Evolutionary conservation across 2,888 invertebrate genomes (phyloP).

Genomic region (Watsonalla cultraria): DNA sequence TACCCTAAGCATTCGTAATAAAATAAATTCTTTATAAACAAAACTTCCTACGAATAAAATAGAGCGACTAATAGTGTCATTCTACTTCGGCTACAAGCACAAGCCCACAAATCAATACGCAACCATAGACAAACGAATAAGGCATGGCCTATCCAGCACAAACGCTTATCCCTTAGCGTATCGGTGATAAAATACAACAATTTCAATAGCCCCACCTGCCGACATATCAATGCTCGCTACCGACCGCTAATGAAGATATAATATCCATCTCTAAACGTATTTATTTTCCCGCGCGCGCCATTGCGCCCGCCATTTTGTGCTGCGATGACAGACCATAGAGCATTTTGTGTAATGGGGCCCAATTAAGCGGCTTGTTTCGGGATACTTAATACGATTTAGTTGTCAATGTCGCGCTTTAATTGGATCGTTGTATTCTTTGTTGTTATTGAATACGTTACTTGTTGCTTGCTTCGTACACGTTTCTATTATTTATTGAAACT

Average conservation of each 20-base stretch:
- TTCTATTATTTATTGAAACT: not conserved
- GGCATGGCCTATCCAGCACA: conserved; percentile 34
- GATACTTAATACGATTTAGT: conserved; percentile 27
- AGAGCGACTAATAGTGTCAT: not conserved
- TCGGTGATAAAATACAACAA: conserved; percentile 72
- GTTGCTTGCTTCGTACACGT: conserved; percentile 6
- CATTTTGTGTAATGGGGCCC: conserved; percentile 66
- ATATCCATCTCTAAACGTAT: conserved; percentile 71
- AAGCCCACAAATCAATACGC: conserved; percentile 5
- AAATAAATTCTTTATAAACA: not conserved
- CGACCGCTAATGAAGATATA: conserved; percentile 76
- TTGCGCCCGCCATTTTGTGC: conserved; percentile 56
- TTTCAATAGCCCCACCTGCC: conserved; percentile 69
- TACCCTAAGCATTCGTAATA: not conserved
- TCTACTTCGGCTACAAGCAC: not conserved
- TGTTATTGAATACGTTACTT: conserved; percentile 39
- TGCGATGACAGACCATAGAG: conserved; percentile 65
- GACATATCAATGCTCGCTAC: conserved; percentile 72
- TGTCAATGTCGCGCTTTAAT: conserved; percentile 30
- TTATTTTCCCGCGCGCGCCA: conserved; percentile 65
- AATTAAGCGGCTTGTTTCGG: conserved; percentile 60
- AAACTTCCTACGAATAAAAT: not conserved
- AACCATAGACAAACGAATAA: conserved; percentile 45
- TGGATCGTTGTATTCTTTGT: conserved; percentile 67
- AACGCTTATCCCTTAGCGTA: conserved; percentile 39